Percentiles rank a stretch among this genome's conserved stretches.
Evolutionary conservation across 64 coral and sea anemone species (phyloP).

Genomic region (Montipora sp.): DNA sequence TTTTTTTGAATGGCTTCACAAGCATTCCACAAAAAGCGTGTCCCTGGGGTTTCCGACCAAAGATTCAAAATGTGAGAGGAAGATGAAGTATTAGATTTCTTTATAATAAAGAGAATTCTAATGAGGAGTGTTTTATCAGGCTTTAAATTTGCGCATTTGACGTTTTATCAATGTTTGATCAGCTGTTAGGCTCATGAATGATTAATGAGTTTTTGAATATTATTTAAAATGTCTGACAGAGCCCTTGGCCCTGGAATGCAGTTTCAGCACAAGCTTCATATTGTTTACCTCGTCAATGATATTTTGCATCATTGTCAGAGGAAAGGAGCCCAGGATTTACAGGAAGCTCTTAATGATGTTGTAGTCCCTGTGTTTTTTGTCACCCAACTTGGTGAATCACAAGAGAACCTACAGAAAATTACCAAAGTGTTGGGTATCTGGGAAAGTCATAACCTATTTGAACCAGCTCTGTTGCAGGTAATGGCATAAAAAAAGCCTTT

Average conservation of each 20-base stretch:
- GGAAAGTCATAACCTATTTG: slow-evolving; percentile 95
- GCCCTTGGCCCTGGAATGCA: slow-evolving; percentile 77
- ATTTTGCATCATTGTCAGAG: slow-evolving; percentile 84
- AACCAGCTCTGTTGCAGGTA: slow-evolving; percentile 72
- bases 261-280: slow-evolving; percentile 93
- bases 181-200: no score
- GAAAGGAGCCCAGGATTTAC: slow-evolving; percentile 72
- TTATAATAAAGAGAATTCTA: no score
- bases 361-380: slow-evolving; percentile 89
- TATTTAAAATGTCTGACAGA: slow-evolving; percentile 33
- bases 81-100: no score
- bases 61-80: no score
- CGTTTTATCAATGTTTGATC: no score
- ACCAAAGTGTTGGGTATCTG: slow-evolving; percentile 94
- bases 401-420: slow-evolving; percentile 82
- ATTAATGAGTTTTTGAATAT: no score
- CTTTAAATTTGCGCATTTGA: no score
- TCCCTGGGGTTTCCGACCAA: no score
- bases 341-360: slow-evolving; percentile 77
- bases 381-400: slow-evolving; percentile 75
- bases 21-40: no score
- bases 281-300: slow-evolving; percentile 94
- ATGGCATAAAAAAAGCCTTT: neutral
- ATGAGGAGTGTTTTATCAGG: no score
- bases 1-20: no score